These are phyloP conservation scores for Hyperopisus bebe DNA, from an alignment of 2,113 vertebrate species.

Conservation along the genomic window DNA sequence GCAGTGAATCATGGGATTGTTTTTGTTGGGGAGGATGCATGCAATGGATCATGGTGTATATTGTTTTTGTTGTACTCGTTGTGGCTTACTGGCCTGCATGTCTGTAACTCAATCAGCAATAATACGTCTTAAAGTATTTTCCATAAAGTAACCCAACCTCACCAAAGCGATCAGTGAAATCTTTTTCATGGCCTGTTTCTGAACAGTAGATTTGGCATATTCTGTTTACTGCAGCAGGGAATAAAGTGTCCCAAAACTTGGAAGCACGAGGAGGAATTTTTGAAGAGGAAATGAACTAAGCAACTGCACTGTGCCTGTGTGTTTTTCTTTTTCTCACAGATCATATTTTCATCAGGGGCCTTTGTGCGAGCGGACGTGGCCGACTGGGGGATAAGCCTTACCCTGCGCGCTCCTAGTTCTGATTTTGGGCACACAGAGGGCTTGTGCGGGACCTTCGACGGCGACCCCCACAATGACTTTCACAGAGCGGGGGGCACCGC, in stretches of 20 bases:
- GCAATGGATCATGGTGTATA: background rate
- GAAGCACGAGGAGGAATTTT: background rate
- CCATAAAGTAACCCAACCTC: background rate
- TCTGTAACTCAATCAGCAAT: background rate
- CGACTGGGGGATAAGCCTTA: slow-evolving; percentile 85
- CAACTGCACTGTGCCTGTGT: background rate
- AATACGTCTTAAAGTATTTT: background rate
- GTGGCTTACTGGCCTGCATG: background rate
- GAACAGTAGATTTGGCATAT: background rate
- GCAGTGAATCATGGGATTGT: background rate
- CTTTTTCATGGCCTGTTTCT: background rate
- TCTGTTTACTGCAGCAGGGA: background rate
- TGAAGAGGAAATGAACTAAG: background rate
- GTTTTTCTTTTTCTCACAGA: slow-evolving; percentile 44
- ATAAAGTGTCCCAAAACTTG: background rate
- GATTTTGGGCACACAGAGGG: slow-evolving; percentile 73
- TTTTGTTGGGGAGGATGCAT: background rate
- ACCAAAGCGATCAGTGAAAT: background rate
- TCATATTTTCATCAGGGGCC: slow-evolving; percentile 78
- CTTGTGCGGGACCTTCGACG: slow-evolving; percentile 82
- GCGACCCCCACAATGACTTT: slow-evolving; percentile 70
- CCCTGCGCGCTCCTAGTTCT: slow-evolving; percentile 66
- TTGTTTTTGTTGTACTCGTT: background rate
- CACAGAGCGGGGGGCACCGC: slow-evolving; percentile 58
- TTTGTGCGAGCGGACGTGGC: slow-evolving; percentile 80